Conservation (phyloP, 2,113 vertebrate genomes). For the Hymenochirus boettgeri region DNA sequence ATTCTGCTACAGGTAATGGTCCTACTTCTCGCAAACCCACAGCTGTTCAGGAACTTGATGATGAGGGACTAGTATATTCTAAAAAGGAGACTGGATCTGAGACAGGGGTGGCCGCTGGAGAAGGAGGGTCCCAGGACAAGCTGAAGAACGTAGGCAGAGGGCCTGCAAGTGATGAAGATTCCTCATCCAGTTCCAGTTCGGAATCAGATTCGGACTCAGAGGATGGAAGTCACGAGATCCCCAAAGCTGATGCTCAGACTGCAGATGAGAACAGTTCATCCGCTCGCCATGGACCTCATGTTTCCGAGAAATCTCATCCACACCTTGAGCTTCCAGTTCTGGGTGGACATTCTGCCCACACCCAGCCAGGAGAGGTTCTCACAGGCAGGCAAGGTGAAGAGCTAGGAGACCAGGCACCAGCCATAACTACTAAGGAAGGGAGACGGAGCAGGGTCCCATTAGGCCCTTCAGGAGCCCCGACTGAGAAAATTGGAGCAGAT, state of each 20-base stretch:
- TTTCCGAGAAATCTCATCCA: neutral
- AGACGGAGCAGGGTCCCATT: neutral
- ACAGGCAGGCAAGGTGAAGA: neutral
- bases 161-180: neutral
- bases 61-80: neutral
- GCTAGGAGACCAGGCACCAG: neutral
- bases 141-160: too few relatives aligned
- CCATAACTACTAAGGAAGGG: too few relatives aligned
- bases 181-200: slow-evolving; percentile 20
- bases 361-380: neutral
- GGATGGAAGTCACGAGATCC: too few relatives aligned
- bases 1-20: slow-evolving; percentile 8
- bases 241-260: neutral
- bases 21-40: too few relatives aligned
- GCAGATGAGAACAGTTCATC: neutral
- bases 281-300: neutral
- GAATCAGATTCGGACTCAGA: slow-evolving; percentile 14
- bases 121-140: neutral
- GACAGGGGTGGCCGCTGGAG: neutral
- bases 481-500: neutral
- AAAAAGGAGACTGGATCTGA: neutral
- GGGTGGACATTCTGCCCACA: neutral
- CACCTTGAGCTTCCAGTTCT: neutral
- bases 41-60: neutral
- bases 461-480: neutral